These are phyloP conservation scores for Jacana jacana DNA, from an alignment of 2,113 vertebrate species.

Conservation along the genomic window DNA sequence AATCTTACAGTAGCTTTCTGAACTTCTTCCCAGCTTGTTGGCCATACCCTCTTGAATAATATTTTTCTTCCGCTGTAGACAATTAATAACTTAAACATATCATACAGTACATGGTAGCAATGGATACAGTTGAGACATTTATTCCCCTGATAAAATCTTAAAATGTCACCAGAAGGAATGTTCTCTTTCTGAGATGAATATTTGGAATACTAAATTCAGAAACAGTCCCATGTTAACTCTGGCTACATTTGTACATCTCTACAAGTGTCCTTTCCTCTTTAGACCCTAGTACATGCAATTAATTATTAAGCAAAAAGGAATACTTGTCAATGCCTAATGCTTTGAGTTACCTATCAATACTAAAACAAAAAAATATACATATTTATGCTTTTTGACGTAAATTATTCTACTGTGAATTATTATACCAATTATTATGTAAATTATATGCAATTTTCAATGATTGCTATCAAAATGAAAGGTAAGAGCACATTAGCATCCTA, in stretches of 20 bases:
- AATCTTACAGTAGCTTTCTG: neutral
- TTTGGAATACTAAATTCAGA: neutral
- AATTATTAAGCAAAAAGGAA: conserved; percentile 3
- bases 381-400: conserved; percentile 26
- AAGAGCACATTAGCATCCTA: conserved; percentile 23
- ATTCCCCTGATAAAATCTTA: neutral
- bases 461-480: conserved; percentile 50
- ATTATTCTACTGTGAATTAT: conserved; percentile 27
- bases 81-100: neutral
- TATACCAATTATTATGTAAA: conserved; percentile 54
- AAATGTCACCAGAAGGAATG: neutral
- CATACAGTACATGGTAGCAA: neutral
- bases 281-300: neutral
- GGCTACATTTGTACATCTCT: neutral
- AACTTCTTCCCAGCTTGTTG: neutral
- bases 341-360: neutral
- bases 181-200: neutral
- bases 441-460: conserved; percentile 14
- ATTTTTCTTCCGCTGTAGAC: neutral
- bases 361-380: neutral
- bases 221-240: neutral
- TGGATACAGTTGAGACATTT: neutral
- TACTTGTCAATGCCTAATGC: neutral
- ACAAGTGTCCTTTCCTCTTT: neutral
- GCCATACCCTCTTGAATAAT: neutral